These are phyloP conservation scores for Prosopocoilus inquinatus DNA, from an alignment of 2,888 invertebrate species.

Conservation along the genomic window DNA sequence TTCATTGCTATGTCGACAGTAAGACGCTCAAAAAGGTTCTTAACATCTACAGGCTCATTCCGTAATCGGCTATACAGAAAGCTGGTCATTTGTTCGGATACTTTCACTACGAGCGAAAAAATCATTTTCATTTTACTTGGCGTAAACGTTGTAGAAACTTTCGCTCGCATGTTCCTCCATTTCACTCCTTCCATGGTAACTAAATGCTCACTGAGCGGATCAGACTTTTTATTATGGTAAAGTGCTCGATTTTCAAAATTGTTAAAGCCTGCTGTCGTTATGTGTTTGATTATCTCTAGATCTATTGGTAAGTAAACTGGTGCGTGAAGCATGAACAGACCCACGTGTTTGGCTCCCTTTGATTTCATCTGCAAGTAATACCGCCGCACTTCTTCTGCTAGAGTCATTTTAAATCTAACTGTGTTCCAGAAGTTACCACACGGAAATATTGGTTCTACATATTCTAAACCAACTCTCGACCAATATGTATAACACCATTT, in stretches of 20 bases:
- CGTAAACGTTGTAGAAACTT: conserved; percentile 63
- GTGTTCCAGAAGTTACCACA: conserved; percentile 49
- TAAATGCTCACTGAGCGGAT: conserved; percentile 58
- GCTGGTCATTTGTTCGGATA: conserved; percentile 52
- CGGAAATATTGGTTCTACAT: conserved; percentile 40
- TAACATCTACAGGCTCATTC: conserved; percentile 25
- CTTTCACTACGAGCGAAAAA: conserved; percentile 56
- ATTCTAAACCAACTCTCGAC: conserved; percentile 20
- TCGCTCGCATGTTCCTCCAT: conserved; percentile 60
- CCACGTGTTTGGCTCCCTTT: conserved; percentile 43
- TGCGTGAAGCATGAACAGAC: conserved; percentile 52
- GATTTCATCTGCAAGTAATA: conserved; percentile 35
- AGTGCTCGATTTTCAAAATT: conserved; percentile 61
- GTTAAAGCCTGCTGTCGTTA: conserved; percentile 58
- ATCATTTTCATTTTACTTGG: conserved; percentile 62
- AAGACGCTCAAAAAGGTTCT: conserved; percentile 55
- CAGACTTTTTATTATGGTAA: conserved; percentile 56
- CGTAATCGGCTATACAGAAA: conserved; percentile 31
- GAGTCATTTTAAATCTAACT: conserved; percentile 35
- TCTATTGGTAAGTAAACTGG: conserved; percentile 51
- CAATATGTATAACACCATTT: conserved; percentile 26
- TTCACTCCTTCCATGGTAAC: conserved; percentile 55
- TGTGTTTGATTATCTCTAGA: conserved; percentile 49
- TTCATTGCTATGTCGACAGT: conserved; percentile 59
- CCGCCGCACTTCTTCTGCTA: conserved; percentile 37